Base-by-base conservation (phyloP, 2,888 invertebrate genomes). In the Odiellus spinosus region DNA sequence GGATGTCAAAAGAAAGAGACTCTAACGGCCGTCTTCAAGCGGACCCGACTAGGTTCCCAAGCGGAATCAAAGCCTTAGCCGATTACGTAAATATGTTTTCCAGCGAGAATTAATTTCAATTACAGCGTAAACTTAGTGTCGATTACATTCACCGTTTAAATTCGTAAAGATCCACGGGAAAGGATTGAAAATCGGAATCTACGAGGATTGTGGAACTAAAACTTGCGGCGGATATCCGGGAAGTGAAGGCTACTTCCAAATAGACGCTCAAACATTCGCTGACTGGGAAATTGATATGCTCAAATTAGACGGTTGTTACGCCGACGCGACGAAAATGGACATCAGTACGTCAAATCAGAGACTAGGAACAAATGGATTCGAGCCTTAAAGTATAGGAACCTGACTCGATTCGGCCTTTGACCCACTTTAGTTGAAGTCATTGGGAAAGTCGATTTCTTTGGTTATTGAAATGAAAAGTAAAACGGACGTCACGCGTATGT, bases 221-320 rank as follows among this genome's bases (percentile, higher is more conserved):
- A 98, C 96, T 0, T 98, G 96, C 65, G 93, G 85, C 2, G 93
- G 95, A 3, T 96, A 91, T 64, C 95, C 95, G 1, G 96, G 95
- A 47, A 47, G 52, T 35, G 43, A 39, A 8, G 85, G 85, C 4
- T 80, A 81, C 69, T 74, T 88, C 59, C 77, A 84, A 61, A 74
- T 74, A 2, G 95, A 96, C 65, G 93, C 95, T 0, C 72, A 80
- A 33, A 86, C 86, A 0, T 95, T 96, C 65, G 90, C 91, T 1
- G 77, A 82, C 1, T 98, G 96, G 96, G 65, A 64, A 51, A 90
- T 96, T 17, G 96, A 98, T 66, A 91, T 90, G 66, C 83, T 96
- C 2, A 96, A 96, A 66, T 70, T 96, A 53, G 96, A 98, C 64
- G 96, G 96, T 0, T 98, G 96, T 66, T 87, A 96, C 64, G 83